Conservation (phyloP, 2,888 invertebrate genomes). For the Cantharis flavilabris region DNA sequence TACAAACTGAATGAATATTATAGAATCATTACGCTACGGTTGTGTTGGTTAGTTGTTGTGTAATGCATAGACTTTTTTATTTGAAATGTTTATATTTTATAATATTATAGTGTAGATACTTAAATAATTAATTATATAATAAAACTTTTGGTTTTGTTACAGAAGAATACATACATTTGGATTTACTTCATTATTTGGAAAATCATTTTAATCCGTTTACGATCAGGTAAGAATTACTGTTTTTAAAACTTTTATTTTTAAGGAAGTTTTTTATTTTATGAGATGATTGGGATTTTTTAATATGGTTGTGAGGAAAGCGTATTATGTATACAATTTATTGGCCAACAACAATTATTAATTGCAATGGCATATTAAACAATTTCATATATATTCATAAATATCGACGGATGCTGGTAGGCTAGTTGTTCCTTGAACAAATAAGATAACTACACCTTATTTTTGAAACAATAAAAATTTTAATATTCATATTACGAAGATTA, state of each 20-base stretch:
- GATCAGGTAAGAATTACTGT: not conserved
- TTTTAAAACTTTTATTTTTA: not conserved
- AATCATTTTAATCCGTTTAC: not conserved
- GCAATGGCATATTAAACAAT: too few relatives aligned
- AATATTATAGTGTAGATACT: not conserved
- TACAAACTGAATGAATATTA: not conserved
- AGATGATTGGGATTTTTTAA: not conserved
- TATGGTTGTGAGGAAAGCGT: not conserved
- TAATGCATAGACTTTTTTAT: not conserved
- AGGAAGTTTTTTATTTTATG: not conserved
- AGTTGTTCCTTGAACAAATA: not conserved
- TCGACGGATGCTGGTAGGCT: not conserved
- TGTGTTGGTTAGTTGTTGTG: not conserved
- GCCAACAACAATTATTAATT: too few relatives aligned
- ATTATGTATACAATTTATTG: too few relatives aligned
- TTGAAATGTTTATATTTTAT: not conserved
- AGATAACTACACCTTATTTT: not conserved
- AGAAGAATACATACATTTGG: not conserved
- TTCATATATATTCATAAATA: too few relatives aligned
- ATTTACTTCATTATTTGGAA: not conserved
- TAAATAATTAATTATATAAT: not conserved
- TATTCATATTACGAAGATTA: not conserved
- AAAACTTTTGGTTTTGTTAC: not conserved
- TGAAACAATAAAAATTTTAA: not conserved
- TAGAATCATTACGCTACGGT: not conserved